Evolutionary conservation across 2,113 vertebrate species (phyloP).

Genomic region (Formicarius rufipectus): DNA sequence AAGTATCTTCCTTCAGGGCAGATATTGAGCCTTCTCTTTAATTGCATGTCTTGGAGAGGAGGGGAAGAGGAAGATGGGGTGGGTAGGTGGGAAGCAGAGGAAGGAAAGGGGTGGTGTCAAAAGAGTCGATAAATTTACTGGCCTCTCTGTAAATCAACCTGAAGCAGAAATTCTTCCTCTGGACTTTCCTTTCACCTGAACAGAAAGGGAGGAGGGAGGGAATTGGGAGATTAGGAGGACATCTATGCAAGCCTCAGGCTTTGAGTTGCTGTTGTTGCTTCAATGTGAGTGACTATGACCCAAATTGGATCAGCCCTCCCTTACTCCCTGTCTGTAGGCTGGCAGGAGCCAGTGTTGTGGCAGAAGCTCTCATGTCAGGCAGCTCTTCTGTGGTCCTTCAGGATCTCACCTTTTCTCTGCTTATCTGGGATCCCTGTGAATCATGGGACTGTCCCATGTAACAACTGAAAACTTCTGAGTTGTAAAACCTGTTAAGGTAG

Average conservation of each 20-base stretch:
- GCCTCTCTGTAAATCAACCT: constrained; percentile 65
- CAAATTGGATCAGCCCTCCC: background rate
- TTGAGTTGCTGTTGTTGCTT: background rate
- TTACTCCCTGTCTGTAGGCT: background rate
- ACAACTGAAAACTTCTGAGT: background rate
- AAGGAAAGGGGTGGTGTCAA: constrained; percentile 57
- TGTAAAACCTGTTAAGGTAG: background rate
- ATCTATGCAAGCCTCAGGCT: background rate
- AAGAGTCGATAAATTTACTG: constrained; percentile 60
- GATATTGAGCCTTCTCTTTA: constrained; percentile 15
- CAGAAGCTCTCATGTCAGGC: background rate
- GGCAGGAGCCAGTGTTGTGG: background rate
- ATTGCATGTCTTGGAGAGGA: constrained; percentile 17
- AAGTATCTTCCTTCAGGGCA: constrained; percentile 44
- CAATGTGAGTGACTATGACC: background rate
- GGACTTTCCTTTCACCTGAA: constrained; percentile 67
- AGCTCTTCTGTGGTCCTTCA: background rate
- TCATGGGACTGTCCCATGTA: fast-evolving
- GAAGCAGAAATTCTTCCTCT: constrained; percentile 68
- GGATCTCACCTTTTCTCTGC: background rate
- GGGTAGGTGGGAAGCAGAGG: background rate
- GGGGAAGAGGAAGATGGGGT: background rate
- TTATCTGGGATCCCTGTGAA: background rate
- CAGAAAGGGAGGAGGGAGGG: constrained; percentile 52
- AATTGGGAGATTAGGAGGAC: background rate